phyloP scores from a whole-genome alignment of 2,888 invertebrate species.

The Lepetodrilus schrolli region DNA sequence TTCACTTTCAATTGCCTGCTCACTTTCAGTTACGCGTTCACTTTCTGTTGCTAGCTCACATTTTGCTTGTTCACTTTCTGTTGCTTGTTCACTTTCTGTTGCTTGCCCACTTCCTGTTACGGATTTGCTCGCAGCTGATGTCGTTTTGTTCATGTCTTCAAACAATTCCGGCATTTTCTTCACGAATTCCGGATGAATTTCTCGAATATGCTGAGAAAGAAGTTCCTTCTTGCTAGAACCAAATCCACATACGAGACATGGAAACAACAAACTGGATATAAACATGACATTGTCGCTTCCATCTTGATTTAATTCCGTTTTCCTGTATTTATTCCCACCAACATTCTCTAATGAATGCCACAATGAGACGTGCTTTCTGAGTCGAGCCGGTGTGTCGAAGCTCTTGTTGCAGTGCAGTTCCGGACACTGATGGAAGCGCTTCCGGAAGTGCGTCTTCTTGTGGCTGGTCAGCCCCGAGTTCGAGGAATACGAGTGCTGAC shows the following conservation, averaged over 20 bases:
- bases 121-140: too few relatives aligned
- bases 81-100: neutral
- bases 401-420: neutral
- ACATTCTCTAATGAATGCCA: neutral
- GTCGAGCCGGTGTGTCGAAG: constrained; percentile 6
- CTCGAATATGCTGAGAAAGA: neutral
- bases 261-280: neutral
- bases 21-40: too few relatives aligned
- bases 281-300: neutral
- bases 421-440: neutral
- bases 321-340: neutral
- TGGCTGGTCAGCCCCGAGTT: constrained; percentile 10
- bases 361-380: neutral
- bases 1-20: too few relatives aligned
- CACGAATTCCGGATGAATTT: neutral
- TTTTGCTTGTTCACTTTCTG: too few relatives aligned
- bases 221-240: neutral
- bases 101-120: neutral
- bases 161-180: neutral
- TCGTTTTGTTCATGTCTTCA: too few relatives aligned
- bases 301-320: too few relatives aligned
- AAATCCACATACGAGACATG: neutral
- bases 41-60: too few relatives aligned
- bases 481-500: neutral
- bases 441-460: neutral